Evolutionary conservation across 1,140 invertebrate species (phyloP).

Genomic region (Drosophila setifemur): DNA sequence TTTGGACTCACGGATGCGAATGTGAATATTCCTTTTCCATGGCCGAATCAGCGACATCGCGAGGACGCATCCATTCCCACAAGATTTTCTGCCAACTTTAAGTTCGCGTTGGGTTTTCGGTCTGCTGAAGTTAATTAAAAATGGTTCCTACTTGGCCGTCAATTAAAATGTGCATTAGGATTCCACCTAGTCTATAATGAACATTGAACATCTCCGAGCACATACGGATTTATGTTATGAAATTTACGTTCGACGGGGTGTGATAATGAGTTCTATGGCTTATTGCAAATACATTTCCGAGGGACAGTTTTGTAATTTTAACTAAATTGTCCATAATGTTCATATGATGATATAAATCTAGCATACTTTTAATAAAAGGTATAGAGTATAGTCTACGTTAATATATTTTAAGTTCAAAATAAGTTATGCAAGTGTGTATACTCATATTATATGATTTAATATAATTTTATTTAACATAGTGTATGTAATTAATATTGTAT

Average conservation of each 20-base stretch:
- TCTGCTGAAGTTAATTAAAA: conserved; percentile 80
- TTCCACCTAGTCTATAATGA: conserved; percentile 23
- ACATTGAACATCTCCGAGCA: not conserved
- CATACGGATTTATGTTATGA: conserved; percentile 2
- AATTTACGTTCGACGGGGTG: conserved; percentile 32
- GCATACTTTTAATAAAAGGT: not conserved
- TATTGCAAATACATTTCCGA: conserved; percentile 40
- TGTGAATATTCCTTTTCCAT: conserved; percentile 31
- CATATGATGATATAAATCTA: not conserved
- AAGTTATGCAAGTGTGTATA: too few relatives aligned
- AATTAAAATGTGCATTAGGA: conserved; percentile 60
- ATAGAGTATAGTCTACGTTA: too few relatives aligned
- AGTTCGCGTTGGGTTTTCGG: conserved; percentile 75
- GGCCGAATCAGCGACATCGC: conserved; percentile 35
- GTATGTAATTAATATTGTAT: too few relatives aligned
- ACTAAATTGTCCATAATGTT: conserved; percentile 17
- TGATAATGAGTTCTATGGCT: conserved; percentile 54
- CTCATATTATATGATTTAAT: too few relatives aligned
- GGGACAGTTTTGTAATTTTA: conserved; percentile 24
- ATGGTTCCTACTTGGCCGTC: conserved; percentile 56
- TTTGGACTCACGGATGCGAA: conserved; percentile 66
- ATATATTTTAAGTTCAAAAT: too few relatives aligned
- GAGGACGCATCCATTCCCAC: conserved; percentile 24
- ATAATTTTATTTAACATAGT: too few relatives aligned
- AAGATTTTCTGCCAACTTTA: conserved; percentile 68